phyloP scores from a whole-genome alignment of 1,140 invertebrate species.

The Scaptomyza hsui region DNA sequence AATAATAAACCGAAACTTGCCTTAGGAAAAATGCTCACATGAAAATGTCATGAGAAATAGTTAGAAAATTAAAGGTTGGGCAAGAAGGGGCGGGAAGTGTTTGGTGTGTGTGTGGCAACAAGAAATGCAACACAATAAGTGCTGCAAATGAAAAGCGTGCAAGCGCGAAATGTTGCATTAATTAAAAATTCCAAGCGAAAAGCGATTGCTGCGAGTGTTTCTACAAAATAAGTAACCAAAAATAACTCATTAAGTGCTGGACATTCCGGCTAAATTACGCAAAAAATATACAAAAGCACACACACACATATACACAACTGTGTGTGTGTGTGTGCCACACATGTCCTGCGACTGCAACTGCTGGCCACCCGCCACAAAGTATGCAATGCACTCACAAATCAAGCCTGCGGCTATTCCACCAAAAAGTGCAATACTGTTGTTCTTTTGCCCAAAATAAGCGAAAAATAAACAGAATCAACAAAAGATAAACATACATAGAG shows the following conservation, averaged over 20 bases:
- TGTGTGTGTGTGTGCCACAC: slow-evolving; percentile 11
- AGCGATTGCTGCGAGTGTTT: slow-evolving; percentile 35
- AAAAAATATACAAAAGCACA: slow-evolving; percentile 4
- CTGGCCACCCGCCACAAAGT: slow-evolving; percentile 59
- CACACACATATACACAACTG: slow-evolving; percentile 28
- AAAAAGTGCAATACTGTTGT: slow-evolving; percentile 65
- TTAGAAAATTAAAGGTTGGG: too few species aligned
- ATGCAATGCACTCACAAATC: slow-evolving; percentile 83
- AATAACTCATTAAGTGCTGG: slow-evolving; percentile 70
- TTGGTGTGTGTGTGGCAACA: slow-evolving; percentile 32
- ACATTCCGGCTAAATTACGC: slow-evolving; percentile 61
- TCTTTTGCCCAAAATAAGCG: slow-evolving; percentile 9
- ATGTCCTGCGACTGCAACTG: slow-evolving; percentile 38
- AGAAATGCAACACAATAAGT: slow-evolving; percentile 33
- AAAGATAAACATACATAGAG: background rate
- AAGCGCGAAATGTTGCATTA: slow-evolving; percentile 63
- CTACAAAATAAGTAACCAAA: slow-evolving; percentile 58
- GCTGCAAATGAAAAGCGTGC: slow-evolving; percentile 58
- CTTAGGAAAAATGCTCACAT: slow-evolving; percentile 38
- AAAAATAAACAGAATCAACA: slow-evolving; percentile 20
- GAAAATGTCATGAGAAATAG: slow-evolving; percentile 59
- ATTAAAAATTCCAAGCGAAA: slow-evolving; percentile 76
- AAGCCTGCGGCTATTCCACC: slow-evolving; percentile 65
- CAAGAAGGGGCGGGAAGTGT: slow-evolving; percentile 21
- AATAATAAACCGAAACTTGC: slow-evolving; percentile 45